Conservation (phyloP, 2,113 vertebrate genomes). For the Clarias magur region DNA sequence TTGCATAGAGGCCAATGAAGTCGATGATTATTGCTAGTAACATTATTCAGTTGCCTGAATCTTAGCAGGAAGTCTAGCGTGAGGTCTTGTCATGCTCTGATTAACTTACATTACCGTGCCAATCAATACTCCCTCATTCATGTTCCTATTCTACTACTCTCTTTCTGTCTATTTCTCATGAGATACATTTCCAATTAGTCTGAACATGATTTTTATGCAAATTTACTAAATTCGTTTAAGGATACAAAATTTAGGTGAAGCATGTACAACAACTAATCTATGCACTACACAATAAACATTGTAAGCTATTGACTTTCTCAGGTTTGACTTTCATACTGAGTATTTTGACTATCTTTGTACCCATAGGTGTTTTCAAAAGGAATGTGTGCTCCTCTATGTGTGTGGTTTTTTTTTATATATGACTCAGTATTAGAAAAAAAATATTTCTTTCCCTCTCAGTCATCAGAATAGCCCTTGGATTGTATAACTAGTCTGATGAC, state of each 20-base stretch:
- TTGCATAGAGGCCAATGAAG: not conserved
- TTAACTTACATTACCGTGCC: constrained; percentile 40
- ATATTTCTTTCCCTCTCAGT: not conserved
- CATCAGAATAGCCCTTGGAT: not conserved
- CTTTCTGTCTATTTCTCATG: constrained; percentile 48
- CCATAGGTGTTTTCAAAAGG: not conserved
- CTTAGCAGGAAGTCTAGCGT: not conserved
- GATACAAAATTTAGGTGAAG: constrained; percentile 26
- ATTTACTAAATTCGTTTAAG: constrained; percentile 15
- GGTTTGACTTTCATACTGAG: not conserved
- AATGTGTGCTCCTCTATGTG: not conserved
- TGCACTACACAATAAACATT: not conserved
- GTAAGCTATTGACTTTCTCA: constrained; percentile 2
- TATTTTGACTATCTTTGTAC: not conserved
- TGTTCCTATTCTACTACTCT: not conserved
- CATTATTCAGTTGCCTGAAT: not conserved
- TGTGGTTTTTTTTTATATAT: not conserved
- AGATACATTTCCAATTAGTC: constrained; percentile 65
- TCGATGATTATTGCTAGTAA: not conserved
- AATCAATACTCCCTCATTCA: constrained; percentile 27
- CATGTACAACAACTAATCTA: constrained; percentile 19
- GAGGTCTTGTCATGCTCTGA: constrained; percentile 15
- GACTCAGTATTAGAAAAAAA: not conserved
- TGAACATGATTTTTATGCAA: constrained; percentile 54
- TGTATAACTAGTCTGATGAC: constrained; percentile 15